Evolutionary conservation across 2,888 invertebrate genomes (phyloP).

Genomic region (Synanthedon tipuliformis): DNA sequence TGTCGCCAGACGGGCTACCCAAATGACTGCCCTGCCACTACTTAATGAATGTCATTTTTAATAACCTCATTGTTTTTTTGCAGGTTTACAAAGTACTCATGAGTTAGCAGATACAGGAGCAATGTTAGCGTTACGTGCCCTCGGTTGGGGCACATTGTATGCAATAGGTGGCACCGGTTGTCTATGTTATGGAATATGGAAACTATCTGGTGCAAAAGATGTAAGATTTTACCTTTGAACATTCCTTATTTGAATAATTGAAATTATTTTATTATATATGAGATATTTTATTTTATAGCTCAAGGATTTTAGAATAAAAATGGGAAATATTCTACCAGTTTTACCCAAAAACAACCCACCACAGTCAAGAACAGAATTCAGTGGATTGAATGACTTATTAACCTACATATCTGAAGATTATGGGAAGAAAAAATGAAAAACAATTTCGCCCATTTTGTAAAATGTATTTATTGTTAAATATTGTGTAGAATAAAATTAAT

Average conservation of each 20-base stretch:
- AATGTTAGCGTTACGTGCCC: slow-evolving; percentile 82
- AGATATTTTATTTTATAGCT: slow-evolving; percentile 64
- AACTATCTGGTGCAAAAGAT: slow-evolving; percentile 86
- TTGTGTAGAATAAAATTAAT: slow-evolving; percentile 3
- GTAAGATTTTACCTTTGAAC: slow-evolving; percentile 58
- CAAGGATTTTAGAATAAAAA: slow-evolving; percentile 83
- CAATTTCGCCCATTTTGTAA: slow-evolving; percentile 5
- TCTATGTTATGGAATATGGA: slow-evolving; percentile 87
- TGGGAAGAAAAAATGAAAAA: slow-evolving; percentile 36
- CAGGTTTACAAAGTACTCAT: slow-evolving; percentile 68
- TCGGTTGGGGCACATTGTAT: slow-evolving; percentile 89
- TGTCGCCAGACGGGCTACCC: too few species aligned
- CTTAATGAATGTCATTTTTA: too few species aligned
- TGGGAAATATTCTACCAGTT: slow-evolving; percentile 80
- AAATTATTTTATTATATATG: slow-evolving; percentile 10
- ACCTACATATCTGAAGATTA: slow-evolving; percentile 78
- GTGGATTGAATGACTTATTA: slow-evolving; percentile 84
- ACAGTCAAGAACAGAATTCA: slow-evolving; percentile 87
- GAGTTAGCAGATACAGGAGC: slow-evolving; percentile 82
- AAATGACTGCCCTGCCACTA: too few species aligned
- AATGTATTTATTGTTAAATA: not conserved
- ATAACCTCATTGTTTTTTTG: slow-evolving; percentile 2
- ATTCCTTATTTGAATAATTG: slow-evolving; percentile 1
- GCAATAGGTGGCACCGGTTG: slow-evolving; percentile 87
- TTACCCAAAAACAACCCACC: slow-evolving; percentile 83